Conservation (phyloP, 1,140 invertebrate genomes). For the Lepidurus apus region DNA sequence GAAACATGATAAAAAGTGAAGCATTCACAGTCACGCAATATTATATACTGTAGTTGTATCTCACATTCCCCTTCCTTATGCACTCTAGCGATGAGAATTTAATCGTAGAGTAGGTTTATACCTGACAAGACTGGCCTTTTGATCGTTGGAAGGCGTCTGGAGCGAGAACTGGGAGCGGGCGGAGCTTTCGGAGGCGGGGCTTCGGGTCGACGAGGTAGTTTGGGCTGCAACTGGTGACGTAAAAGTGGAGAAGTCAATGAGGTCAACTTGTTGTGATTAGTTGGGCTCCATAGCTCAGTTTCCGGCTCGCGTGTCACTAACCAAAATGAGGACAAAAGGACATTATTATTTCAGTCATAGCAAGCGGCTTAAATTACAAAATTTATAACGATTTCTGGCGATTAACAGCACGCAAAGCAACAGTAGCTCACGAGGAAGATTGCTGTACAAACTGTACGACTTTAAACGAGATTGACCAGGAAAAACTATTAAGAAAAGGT, state of each 20-base stretch:
- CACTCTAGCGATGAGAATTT: no score
- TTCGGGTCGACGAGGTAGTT: not conserved
- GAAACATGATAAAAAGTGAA: not conserved
- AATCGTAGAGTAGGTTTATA: not conserved
- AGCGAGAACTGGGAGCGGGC: not conserved
- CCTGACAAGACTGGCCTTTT: not conserved
- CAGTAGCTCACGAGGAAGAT: no score
- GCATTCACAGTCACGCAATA: no score
- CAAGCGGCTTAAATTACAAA: not conserved
- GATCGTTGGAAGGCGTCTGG: not conserved
- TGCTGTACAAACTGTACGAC: no score
- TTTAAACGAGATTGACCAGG: no score
- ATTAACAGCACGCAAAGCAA: no score
- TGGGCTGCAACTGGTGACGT: not conserved
- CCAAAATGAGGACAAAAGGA: not conserved
- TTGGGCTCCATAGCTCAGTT: not conserved
- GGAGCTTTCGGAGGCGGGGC: not conserved
- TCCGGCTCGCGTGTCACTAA: not conserved
- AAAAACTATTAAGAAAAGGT: no score
- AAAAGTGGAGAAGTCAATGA: not conserved
- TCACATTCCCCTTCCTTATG: no score
- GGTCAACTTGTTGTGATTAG: not conserved
- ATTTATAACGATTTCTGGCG: no score
- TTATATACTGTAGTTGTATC: no score
- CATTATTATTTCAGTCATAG: conserved; percentile 11